These are phyloP conservation scores for Caradrina kadenii DNA, from an alignment of 2,888 invertebrate genomes.

Conservation along the genomic window DNA sequence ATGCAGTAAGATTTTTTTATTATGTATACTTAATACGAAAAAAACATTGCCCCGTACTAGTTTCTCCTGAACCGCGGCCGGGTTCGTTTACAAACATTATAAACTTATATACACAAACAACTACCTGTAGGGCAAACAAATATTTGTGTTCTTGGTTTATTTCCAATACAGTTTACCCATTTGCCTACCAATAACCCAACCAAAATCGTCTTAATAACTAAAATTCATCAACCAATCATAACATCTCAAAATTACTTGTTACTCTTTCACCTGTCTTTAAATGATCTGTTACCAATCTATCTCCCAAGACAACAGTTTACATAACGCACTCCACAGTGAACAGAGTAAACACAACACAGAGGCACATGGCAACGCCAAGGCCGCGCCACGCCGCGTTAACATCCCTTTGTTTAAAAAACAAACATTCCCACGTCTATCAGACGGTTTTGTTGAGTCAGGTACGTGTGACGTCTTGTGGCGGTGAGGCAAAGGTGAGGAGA, in stretches of 20 bases:
- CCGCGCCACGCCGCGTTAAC: conserved; percentile 31
- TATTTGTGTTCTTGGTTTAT: too few relatives aligned
- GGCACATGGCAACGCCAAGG: conserved; percentile 21
- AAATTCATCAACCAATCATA: background rate
- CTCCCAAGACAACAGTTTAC: conserved; percentile 10
- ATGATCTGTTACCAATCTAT: background rate
- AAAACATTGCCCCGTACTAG: too few relatives aligned
- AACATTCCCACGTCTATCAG: conserved; percentile 71
- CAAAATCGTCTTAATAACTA: too few relatives aligned
- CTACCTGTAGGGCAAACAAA: too few relatives aligned
- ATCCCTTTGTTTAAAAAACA: conserved; percentile 64
- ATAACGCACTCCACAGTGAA: conserved; percentile 5
- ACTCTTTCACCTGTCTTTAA: background rate
- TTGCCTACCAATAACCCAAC: too few relatives aligned
- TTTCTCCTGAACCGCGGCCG: too few relatives aligned
- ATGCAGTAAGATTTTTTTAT: too few relatives aligned
- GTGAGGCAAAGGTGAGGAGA: conserved; percentile 15
- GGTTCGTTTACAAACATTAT: too few relatives aligned
- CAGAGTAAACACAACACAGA: conserved; percentile 32
- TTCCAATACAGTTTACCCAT: too few relatives aligned
- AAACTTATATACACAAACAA: too few relatives aligned
- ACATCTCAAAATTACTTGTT: background rate
- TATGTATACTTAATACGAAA: too few relatives aligned
- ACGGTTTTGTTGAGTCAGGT: conserved; percentile 62
- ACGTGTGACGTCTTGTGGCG: conserved; percentile 22